Conservation (phyloP, 2,113 vertebrate species). For the Prinia subflava region DNA sequence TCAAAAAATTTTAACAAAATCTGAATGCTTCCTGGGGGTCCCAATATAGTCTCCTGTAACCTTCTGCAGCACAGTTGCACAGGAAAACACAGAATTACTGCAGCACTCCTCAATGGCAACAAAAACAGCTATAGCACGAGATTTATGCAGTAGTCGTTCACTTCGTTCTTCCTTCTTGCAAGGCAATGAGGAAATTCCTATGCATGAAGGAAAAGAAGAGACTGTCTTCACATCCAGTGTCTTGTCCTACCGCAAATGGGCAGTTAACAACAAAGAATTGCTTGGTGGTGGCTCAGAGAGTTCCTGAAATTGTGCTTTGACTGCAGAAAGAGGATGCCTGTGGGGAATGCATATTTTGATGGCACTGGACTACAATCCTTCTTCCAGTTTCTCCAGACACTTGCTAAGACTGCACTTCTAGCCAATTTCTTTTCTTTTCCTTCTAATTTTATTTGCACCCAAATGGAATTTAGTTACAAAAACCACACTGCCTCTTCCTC, state of each 20-base stretch:
- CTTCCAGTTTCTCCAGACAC: background rate
- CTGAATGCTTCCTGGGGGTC: background rate
- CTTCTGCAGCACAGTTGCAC: background rate
- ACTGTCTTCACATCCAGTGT: background rate
- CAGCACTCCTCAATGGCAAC: background rate
- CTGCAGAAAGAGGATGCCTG: background rate
- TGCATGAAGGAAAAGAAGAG: background rate
- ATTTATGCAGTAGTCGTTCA: background rate
- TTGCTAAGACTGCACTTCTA: background rate
- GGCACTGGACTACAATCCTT: background rate
- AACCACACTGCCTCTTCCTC: background rate
- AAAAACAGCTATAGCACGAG: background rate
- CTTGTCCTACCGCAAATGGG: rapidly evolving
- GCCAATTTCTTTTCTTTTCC: rapidly evolving
- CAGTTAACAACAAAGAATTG: background rate
- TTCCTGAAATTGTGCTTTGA: background rate
- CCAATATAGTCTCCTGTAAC: background rate
- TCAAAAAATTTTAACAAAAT: background rate
- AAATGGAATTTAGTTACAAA: background rate
- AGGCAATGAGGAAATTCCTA: background rate
- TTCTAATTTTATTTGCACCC: background rate
- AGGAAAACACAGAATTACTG: background rate
- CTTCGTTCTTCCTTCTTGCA: background rate
- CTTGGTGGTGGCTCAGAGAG: background rate
- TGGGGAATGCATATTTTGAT: background rate